These are phyloP conservation scores for Parnassius smintheus DNA, from an alignment of 2,888 invertebrate genomes.

Conservation along the genomic window DNA sequence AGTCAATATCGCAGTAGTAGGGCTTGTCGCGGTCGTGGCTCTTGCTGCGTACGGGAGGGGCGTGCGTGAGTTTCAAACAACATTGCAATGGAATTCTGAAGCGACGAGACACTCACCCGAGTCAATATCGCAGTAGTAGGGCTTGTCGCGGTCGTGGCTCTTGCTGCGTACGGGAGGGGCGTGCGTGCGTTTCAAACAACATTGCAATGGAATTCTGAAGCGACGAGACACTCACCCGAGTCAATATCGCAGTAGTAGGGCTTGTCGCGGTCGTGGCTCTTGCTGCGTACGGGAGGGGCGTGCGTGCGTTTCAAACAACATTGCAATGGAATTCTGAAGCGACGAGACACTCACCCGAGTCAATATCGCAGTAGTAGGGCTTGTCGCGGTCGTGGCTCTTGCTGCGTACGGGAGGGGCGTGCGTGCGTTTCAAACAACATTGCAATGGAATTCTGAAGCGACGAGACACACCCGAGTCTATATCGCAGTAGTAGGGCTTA, in stretches of 20 bases:
- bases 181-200: slow-evolving; percentile 78
- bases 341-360: slow-evolving; percentile 50
- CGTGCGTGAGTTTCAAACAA: slow-evolving; percentile 72
- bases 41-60: slow-evolving; percentile 77
- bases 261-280: slow-evolving; percentile 87
- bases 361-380: slow-evolving; percentile 78
- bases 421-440: slow-evolving; percentile 79
- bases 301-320: slow-evolving; percentile 79
- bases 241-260: slow-evolving; percentile 78
- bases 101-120: slow-evolving; percentile 46
- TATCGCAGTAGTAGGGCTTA: slow-evolving; percentile 81
- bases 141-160: slow-evolving; percentile 86
- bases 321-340: too few relatives aligned
- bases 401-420: slow-evolving; percentile 66
- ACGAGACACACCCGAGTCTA: slow-evolving; percentile 57
- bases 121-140: slow-evolving; percentile 77
- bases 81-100: too few relatives aligned
- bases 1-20: slow-evolving; percentile 76
- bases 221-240: slow-evolving; percentile 46
- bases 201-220: slow-evolving; percentile 31
- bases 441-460: too few relatives aligned
- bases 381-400: slow-evolving; percentile 87
- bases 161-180: slow-evolving; percentile 76
- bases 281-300: slow-evolving; percentile 73
- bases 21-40: slow-evolving; percentile 86